These are phyloP conservation scores for Cheilosia vulpina DNA, from an alignment of 2,888 invertebrate genomes.

Conservation along the genomic window DNA sequence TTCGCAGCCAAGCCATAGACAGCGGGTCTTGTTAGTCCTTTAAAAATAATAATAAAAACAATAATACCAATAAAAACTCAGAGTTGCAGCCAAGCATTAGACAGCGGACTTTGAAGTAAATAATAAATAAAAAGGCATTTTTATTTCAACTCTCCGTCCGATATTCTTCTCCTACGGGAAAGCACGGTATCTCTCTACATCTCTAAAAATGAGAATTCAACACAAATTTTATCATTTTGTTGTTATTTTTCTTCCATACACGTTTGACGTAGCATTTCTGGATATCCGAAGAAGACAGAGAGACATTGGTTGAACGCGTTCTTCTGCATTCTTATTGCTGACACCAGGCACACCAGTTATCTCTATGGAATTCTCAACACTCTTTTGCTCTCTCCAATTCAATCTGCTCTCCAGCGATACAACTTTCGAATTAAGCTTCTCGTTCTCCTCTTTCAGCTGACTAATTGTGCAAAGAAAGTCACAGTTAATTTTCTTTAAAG, in stretches of 20 bases:
- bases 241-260: conserved; percentile 3
- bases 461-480: conserved; percentile 15
- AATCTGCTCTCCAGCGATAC: conserved; percentile 9
- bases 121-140: too few species aligned
- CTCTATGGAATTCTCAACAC: conserved; percentile 6
- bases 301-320: conserved; percentile 16
- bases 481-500: conserved; percentile 36
- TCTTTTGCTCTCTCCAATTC: conserved; percentile 14
- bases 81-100: too few species aligned
- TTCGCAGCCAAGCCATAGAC: too few species aligned
- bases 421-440: conserved; percentile 2
- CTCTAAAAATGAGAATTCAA: too few species aligned
- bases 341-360: conserved; percentile 26
- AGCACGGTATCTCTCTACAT: too few species aligned
- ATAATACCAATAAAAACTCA: too few species aligned
- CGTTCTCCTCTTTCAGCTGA: conserved; percentile 37
- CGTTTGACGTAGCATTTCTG: conserved; percentile 19
- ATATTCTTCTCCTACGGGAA: too few species aligned
- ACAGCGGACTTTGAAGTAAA: too few species aligned
- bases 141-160: too few species aligned
- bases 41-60: too few species aligned
- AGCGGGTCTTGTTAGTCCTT: too few species aligned
- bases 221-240: background rate
- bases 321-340: conserved; percentile 28
- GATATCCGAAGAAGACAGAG: background rate